Evolutionary conservation across 1,140 invertebrate genomes (phyloP).

Genomic region (Ceratina australensis): DNA sequence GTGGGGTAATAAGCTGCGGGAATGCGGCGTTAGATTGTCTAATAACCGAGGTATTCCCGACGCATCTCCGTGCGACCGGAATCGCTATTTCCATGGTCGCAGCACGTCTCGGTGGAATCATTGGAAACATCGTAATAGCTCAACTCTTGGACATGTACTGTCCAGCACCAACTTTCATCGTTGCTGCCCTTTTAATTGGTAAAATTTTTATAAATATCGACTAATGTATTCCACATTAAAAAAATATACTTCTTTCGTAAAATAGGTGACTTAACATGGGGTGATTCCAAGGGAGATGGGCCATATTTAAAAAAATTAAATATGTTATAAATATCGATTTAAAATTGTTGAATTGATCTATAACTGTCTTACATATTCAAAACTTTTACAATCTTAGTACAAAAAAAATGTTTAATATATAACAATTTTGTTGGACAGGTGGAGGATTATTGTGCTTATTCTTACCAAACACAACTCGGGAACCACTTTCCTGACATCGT

Average conservation of each 20-base stretch:
- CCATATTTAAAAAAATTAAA: too few species aligned
- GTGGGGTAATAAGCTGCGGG: constrained; percentile 92
- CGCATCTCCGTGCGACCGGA: constrained; percentile 90
- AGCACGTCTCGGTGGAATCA: constrained; percentile 90
- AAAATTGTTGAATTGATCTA: constrained; percentile 4
- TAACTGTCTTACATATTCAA: too few species aligned
- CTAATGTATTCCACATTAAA: too few species aligned
- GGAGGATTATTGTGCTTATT: constrained; percentile 91
- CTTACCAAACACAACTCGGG: constrained; percentile 91
- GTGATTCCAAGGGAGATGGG: too few species aligned
- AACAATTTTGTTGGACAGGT: constrained; percentile 75
- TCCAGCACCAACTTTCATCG: constrained; percentile 91
- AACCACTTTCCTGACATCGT: constrained; percentile 86
- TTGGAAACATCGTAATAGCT: constrained; percentile 92
- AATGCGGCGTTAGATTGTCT: constrained; percentile 93
- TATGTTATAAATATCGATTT: neutral
- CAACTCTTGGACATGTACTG: constrained; percentile 90
- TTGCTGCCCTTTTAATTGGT: constrained; percentile 88
- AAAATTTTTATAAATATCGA: neutral
- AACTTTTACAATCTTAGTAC: too few species aligned
- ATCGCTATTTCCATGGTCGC: constrained; percentile 93
- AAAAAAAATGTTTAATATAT: constrained; percentile 9
- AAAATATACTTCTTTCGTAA: too few species aligned
- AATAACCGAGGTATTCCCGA: constrained; percentile 94
- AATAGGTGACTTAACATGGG: too few species aligned